Conservation (phyloP, 2,888 invertebrate species). For the Phengaris alcon region DNA sequence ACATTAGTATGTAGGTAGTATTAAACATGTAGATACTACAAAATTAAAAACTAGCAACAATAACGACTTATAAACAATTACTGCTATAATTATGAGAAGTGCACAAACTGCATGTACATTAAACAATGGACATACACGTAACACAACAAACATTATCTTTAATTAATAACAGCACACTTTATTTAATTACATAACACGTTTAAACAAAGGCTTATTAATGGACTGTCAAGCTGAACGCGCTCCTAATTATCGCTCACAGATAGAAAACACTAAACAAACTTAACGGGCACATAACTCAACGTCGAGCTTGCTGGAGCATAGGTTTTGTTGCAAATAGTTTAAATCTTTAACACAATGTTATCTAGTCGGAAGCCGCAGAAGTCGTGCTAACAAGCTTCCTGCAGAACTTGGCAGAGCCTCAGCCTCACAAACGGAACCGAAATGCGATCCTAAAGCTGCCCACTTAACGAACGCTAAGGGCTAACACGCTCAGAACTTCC, state of each 20-base stretch:
- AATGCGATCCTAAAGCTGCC: constrained; percentile 48
- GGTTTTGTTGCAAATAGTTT: constrained; percentile 49
- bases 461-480: constrained; percentile 36
- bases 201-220: constrained; percentile 33
- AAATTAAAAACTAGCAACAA: too few species aligned
- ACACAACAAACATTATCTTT: background rate
- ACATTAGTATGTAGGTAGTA: too few species aligned
- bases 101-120: background rate
- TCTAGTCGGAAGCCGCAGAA: constrained; percentile 61
- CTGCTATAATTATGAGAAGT: background rate
- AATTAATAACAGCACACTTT: constrained; percentile 6
- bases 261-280: constrained; percentile 36
- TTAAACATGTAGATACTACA: too few species aligned
- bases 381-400: constrained; percentile 68
- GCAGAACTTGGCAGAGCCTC: constrained; percentile 56
- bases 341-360: constrained; percentile 65
- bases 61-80: too few species aligned
- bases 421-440: constrained; percentile 53
- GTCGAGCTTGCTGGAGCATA: constrained; percentile 36
- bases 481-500: constrained; percentile 23
- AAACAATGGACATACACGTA: background rate
- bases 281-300: constrained; percentile 33
- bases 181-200: constrained; percentile 22
- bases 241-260: constrained; percentile 35
- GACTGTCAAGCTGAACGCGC: constrained; percentile 32